These are phyloP conservation scores for Magallana angulata DNA, from an alignment of 1,140 invertebrate genomes.

Conservation along the genomic window DNA sequence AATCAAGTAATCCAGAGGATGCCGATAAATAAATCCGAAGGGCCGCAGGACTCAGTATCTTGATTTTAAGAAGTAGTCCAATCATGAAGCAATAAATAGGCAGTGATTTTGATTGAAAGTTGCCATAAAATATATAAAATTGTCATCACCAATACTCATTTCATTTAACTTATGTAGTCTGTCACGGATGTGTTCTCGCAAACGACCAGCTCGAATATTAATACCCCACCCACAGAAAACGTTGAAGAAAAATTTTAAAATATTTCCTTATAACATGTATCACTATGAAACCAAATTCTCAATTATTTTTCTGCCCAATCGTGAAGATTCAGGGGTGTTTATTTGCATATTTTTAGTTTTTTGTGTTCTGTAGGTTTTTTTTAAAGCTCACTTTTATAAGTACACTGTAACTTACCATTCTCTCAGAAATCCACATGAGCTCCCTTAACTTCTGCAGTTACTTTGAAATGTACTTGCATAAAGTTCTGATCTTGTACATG, in stretches of 20 bases:
- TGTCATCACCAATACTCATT: slow-evolving; percentile 36
- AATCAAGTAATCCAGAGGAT: slow-evolving; percentile 1
- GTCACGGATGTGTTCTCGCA: background rate
- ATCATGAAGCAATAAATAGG: slow-evolving; percentile 32
- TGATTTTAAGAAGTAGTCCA: slow-evolving; percentile 10
- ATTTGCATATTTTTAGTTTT: too few relatives aligned
- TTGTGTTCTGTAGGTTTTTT: too few relatives aligned
- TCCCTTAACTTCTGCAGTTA: background rate
- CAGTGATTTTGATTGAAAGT: slow-evolving; percentile 20
- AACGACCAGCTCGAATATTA: background rate
- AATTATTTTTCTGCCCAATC: too few relatives aligned
- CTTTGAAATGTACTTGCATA: background rate
- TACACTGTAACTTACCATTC: too few relatives aligned
- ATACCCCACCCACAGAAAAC: too few relatives aligned
- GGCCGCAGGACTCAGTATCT: slow-evolving; percentile 12
- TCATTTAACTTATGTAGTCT: slow-evolving; percentile 23
- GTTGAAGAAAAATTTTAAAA: too few relatives aligned
- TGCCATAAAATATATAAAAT: slow-evolving; percentile 24
- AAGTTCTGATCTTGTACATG: background rate
- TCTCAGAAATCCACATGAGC: too few relatives aligned
- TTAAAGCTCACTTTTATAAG: too few relatives aligned
- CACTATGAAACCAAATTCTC: too few relatives aligned
- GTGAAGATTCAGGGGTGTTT: too few relatives aligned
- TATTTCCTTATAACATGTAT: too few relatives aligned
- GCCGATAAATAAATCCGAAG: background rate